Percentiles rank a stretch among this genome's conserved stretches.
These are phyloP conservation scores for Willisornis vidua DNA, from an alignment of 2,113 vertebrate genomes.

Conservation along the genomic window DNA sequence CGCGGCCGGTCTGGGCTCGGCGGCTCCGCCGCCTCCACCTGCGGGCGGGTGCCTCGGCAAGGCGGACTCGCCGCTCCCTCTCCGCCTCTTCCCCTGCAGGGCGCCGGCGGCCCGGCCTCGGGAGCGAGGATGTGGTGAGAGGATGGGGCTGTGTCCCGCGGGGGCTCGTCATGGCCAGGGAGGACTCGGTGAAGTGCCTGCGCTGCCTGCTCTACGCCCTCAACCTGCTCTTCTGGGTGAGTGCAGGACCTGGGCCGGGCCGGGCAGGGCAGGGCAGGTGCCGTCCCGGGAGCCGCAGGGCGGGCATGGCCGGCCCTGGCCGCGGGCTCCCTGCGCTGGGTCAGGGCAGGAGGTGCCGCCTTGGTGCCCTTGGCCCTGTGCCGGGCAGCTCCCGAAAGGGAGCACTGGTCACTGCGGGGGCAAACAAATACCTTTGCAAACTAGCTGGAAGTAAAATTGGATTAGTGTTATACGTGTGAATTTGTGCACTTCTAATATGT, in stretches of 20 bases:
- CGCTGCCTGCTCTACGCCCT: slow-evolving; percentile 92
- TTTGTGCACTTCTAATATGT: background rate
- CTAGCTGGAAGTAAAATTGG: slow-evolving; percentile 15
- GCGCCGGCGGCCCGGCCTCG: background rate
- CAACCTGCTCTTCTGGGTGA: slow-evolving; percentile 98
- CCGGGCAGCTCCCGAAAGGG: background rate
- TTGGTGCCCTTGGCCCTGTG: background rate
- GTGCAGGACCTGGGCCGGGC: slow-evolving; percentile 48
- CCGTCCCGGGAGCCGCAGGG: background rate
- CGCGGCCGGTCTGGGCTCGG: background rate
- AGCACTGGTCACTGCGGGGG: background rate
- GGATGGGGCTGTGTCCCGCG: slow-evolving; percentile 76
- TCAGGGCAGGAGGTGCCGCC: background rate
- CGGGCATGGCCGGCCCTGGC: background rate
- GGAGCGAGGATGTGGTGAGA: slow-evolving; percentile 77
- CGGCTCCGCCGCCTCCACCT: background rate
- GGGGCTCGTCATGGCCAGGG: slow-evolving; percentile 88
- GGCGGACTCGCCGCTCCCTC: background rate
- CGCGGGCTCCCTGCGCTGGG: background rate
- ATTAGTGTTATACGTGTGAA: background rate
- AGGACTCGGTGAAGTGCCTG: slow-evolving; percentile 96
- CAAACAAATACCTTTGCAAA: background rate
- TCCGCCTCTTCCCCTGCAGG: slow-evolving; percentile 25
- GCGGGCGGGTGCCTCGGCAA: background rate
- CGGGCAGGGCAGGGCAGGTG: slow-evolving; percentile 61